Base-by-base conservation (phyloP, 2,888 invertebrate genomes). In the Lissocephala sabroskyi region DNA sequence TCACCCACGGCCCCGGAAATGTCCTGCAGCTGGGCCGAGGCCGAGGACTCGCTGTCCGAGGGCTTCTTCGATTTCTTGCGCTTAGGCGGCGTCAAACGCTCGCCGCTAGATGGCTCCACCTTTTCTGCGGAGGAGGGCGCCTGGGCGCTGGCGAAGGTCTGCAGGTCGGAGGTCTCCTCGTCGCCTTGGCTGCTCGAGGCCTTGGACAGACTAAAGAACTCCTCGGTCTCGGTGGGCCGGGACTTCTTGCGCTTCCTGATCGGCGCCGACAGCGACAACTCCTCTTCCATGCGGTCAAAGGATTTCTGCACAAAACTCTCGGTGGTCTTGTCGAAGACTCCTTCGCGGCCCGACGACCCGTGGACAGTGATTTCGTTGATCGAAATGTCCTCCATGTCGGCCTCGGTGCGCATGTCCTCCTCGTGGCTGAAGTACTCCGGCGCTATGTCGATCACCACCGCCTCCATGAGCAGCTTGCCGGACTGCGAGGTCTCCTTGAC, bases 401-500 rank as follows among this genome's bases (percentile, higher is more conserved):
- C 94, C 85, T 95, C 95, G 0, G 95, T 95, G 45, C 93, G 87
- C 52, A 93, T 85, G 79, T 95, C 95, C 74, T 94, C 93, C 62
- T 90, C 91, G 2, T 90, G 90, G 0, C 88, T 87, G 74, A 94
- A 95, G 70, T 93, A 94, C 62, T 95, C 93, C 1, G 94, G 93
- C 0, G 92, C 91, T 1, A 96, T 94, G 59, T 96, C 96, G 44
- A 96, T 95, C 10, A 96, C 91, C 18, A 95, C 92, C 0, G 96
- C 96, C 85, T 96, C 95, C 94, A 96, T 94, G 1, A 94, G 82
- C 1, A 96, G 86, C 79, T 95, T 94, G 3, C 95, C 94, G 0
- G 94, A 93, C 6, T 91, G 93, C 0, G 95, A 94, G 0, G 95
- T 92, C 86, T 96, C 95, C 82, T 95, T 95, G 0, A 93, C 91